A percentile compares a stretch with the other conserved stretches of the same genome.
Conservation (phyloP, 2,888 invertebrate genomes). For the Anticlea derivata region DNA sequence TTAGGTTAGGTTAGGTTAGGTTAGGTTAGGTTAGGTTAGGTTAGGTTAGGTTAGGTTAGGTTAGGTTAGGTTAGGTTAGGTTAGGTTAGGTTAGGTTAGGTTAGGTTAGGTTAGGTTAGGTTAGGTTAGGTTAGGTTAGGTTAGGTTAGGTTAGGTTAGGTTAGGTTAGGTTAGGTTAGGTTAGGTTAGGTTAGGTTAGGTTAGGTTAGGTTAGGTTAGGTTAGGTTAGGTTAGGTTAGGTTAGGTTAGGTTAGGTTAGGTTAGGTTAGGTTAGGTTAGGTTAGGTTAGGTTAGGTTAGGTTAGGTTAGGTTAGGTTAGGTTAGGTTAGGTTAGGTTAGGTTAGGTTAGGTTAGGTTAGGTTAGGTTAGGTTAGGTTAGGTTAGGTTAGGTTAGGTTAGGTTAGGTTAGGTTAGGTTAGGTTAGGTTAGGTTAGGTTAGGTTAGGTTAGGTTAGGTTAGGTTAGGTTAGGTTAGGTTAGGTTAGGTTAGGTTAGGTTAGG, state of each 20-base stretch:
- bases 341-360: conserved; percentile 38
- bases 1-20: no score
- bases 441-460: conserved; percentile 36
- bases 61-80: no score
- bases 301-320: conserved; percentile 33
- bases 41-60: no score
- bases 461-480: conserved; percentile 34
- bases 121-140: no score
- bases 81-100: no score
- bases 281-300: conserved; percentile 31
- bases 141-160: no score
- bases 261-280: conserved; percentile 31
- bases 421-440: conserved; percentile 36
- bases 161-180: no score
- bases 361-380: conserved; percentile 38
- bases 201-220: conserved; percentile 18
- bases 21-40: no score
- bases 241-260: conserved; percentile 3
- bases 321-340: conserved; percentile 38
- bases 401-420: conserved; percentile 36
- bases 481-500: conserved; percentile 32
- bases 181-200: no score
- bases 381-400: conserved; percentile 26
- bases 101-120: no score
- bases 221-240: conserved; percentile 31